Evolutionary conservation across 1,140 invertebrate genomes (phyloP), one percentile per base, ranked within the genome.

Genomic region (Drosophila pallidifrons): DNA sequence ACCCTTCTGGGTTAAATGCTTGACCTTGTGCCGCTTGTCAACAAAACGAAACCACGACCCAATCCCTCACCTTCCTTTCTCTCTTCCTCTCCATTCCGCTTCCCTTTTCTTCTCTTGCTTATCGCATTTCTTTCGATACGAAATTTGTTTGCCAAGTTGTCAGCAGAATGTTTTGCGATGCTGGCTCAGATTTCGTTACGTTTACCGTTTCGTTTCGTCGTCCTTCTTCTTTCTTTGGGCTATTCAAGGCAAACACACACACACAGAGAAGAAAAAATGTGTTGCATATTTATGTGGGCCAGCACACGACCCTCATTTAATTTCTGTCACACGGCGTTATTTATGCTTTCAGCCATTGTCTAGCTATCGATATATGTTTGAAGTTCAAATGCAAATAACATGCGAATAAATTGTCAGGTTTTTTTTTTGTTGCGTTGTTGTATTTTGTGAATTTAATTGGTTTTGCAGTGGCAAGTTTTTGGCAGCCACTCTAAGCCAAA

Each of bases 251-350:
- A 28, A 64, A 32, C 28, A 30, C 30, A 32, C 20, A 25, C 20
- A 25, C 3, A 25, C 20, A 25, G 0, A 25, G 20, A 25, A 25
- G 20, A 32, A 38, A 51, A 61, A 49, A 51, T 51, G 52, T 55
- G 38, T 54, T 45, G 66, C 43, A 69, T 69, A 75, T 75, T 77
- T 77, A 69, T 77, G 64, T 55, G 61, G 28, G 74, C 38, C 75
- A 72, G 61, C 43, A 41, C 61, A 46, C 57, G 61, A 79, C 77
- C 77, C 83, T 82, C 87, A 87, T 87, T 88, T 88, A 81, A 87
- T 78, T 87, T 88, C 80, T 87, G 83, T 87, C 83, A 88, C 59
- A 88, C 68, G 60, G 69, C 72, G 77, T 82, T 82, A 82, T 82
- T 88, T 87, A 87, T 87, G 61, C 58, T 60, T 69, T 76, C 51